These are phyloP conservation scores for Vicugna pacos DNA, from an alignment of 2,113 vertebrate genomes.

Conservation along the genomic window DNA sequence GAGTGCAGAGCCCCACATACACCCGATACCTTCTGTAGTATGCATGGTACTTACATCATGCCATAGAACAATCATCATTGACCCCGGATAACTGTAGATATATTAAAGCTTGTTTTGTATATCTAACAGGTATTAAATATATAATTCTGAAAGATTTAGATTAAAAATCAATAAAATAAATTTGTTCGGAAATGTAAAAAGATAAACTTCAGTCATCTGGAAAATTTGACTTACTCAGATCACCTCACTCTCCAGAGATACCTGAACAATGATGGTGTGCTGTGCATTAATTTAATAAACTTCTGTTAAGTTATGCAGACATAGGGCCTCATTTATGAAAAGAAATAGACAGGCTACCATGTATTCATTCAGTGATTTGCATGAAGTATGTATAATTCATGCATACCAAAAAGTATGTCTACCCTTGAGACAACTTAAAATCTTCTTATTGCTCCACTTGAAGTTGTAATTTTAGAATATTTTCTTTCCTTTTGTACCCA, in stretches of 20 bases:
- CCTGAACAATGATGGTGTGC: not conserved
- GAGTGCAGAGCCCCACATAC: not conserved
- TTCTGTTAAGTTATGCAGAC: constrained; percentile 11
- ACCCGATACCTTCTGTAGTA: not conserved
- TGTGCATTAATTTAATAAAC: constrained; percentile 13
- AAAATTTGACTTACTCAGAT: constrained; percentile 18
- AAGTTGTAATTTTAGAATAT: constrained; percentile 31
- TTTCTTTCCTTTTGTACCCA: constrained; percentile 8
- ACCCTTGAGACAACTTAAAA: constrained; percentile 48
- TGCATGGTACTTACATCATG: not conserved
- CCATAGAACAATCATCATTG: not conserved
- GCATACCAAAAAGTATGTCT: constrained; percentile 33
- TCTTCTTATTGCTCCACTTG: constrained; percentile 3
- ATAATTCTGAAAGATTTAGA: not conserved
- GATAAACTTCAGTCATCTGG: not conserved
- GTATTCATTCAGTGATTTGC: constrained; percentile 16
- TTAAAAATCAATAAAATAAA: constrained; percentile 22
- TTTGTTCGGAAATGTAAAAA: not conserved
- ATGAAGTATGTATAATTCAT: constrained; percentile 33
- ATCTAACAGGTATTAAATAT: not conserved
- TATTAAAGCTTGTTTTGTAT: not conserved
- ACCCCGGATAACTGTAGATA: not conserved
- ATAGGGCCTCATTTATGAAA: not conserved
- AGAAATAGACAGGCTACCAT: not conserved
- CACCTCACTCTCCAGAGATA: not conserved